A percentile compares a stretch with the other conserved stretches of the same genome.
phyloP scores from a whole-genome alignment of 2,797 vertebrate species.

The Poliocrania exsul region DNA sequence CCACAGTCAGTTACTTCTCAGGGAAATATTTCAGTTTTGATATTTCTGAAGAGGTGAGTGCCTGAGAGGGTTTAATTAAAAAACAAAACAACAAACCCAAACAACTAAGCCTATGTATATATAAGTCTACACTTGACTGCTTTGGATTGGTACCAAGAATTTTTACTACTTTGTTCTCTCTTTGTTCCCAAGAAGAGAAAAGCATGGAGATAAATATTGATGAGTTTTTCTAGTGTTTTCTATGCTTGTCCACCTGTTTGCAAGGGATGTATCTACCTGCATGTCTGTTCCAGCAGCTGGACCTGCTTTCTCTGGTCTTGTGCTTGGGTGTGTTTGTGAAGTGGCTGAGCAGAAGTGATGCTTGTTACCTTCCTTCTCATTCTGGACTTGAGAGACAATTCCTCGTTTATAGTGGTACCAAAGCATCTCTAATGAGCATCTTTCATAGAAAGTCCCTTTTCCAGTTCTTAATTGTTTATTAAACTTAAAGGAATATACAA shows the following conservation, averaged over 20 bases:
- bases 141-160: not conserved
- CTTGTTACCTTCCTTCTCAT: not conserved
- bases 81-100: not conserved
- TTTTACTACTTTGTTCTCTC: not conserved
- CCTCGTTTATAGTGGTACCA: not conserved
- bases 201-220: not conserved
- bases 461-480: not conserved
- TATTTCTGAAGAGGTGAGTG: not conserved
- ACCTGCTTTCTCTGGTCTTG: not conserved
- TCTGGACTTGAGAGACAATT: not conserved
- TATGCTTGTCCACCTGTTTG: rapidly evolving
- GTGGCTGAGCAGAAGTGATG: not conserved
- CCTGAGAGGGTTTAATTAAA: not conserved
- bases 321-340: not conserved
- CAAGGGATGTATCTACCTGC: rapidly evolving
- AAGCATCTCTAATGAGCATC: not conserved
- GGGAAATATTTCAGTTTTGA: not conserved
- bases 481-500: not conserved
- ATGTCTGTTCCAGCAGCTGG: no score
- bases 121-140: not conserved
- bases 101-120: not conserved
- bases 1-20: not conserved
- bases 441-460: not conserved
- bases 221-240: not conserved
- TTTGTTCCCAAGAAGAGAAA: not conserved